Evolutionary conservation across 92 coral and sea anemone species (phyloP), one percentile per base, ranked within the genome.

Genomic region (Pocillopora grandis): DNA sequence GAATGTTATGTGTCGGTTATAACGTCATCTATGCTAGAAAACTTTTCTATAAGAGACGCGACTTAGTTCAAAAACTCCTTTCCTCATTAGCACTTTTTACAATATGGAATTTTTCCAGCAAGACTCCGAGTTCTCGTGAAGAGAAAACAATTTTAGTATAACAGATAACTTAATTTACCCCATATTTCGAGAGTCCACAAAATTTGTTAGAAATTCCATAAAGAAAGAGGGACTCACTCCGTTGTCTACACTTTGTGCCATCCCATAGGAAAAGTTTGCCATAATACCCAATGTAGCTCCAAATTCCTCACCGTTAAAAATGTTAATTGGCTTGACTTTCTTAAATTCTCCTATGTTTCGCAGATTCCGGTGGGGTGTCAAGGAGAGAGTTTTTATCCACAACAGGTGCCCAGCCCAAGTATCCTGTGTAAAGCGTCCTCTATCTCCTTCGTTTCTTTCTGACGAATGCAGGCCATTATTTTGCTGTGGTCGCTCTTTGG

Each of bases 271-370:
- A 1, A 62, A 7, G 58, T 80, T 80, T 17, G 64, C 76, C 18
- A 80, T 10, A 2, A n/a, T 1, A 18, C 80, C 83, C 27, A 85
- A 1, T 60, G 57, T 18, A 10, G 17, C 6, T 0, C 58, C 73
- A 1, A 87, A 87, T 58, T 89, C 92, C 15, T 89, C 62, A 63
- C 85, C 86, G 60, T 66, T 86, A 36, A 89, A 86, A 37, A 90
- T 58, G 31, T 84, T 84, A 77, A 81, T 81, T 5, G 80, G 73
- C 19, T 77, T 67, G 5, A 71, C 81, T 58, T 89, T 76, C 14
- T 68, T 60, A 37, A 89, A 89, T 0, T 71, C 52, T 36, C 87
- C 81, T 16, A 71, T 62, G 10, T 62, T 10, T 48, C 90, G 78
- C 57, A 89, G 62, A 58, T 63, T 68, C 21, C 59, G 76, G 2